A percentile compares a stretch with the other conserved stretches of the same genome.
Conservation (phyloP, 2,797 vertebrate genomes). For the Pseudomugil gertrudae region DNA sequence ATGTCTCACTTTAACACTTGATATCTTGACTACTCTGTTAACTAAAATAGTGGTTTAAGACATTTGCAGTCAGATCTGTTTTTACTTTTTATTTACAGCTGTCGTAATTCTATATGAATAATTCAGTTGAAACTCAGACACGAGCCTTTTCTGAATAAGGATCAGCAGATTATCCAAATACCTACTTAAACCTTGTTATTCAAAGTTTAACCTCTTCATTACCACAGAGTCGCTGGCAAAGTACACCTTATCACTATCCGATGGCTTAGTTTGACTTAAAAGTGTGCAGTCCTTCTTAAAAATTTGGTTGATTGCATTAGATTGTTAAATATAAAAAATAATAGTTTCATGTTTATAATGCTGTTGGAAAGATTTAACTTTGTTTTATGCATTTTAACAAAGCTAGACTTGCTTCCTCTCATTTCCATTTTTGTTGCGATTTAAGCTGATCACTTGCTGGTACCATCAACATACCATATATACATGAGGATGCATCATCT, state of each 20-base stretch:
- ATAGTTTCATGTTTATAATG: neutral
- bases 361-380: neutral
- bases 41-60: neutral
- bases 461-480: neutral
- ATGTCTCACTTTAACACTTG: neutral
- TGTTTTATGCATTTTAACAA: neutral
- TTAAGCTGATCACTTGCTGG: slow-evolving; percentile 3
- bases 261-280: neutral
- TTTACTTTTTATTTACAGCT: no score
- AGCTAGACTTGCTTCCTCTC: neutral
- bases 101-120: neutral
- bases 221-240: no score
- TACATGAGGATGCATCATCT: neutral
- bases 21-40: neutral
- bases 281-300: neutral
- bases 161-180: neutral
- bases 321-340: no score
- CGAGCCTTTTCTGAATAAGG: neutral
- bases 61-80: neutral
- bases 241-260: no score
- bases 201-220: no score
- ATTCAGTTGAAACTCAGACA: neutral
- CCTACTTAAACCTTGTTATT: neutral
- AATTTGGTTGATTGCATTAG: neutral
- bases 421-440: neutral